Evolutionary conservation across 2,888 invertebrate species (phyloP), one percentile per base, ranked within the genome.

Genomic region (Lasioglossum leucozonium): DNA sequence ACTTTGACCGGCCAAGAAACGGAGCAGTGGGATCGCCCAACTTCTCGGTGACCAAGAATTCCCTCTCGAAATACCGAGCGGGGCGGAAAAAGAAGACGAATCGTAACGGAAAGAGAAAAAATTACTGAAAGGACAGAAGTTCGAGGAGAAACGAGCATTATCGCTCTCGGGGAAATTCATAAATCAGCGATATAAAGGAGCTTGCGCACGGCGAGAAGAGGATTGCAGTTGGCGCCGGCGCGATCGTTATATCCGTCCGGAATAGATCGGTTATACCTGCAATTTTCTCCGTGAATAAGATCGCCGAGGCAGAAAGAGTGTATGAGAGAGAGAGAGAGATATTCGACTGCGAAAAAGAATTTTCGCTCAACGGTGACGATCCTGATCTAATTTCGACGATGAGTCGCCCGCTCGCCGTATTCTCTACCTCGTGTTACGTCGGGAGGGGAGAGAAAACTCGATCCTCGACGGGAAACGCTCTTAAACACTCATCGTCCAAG

Each of bases 361-460:
- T 87, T 82, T 79, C 73, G 73, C 77, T 80, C 51, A 76, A 73
- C 58, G 74, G 71, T 37, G 89, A 77, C 84, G 88, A 77, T 84
- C 78, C 86, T 47, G 77, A 87, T 88, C 89, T 88, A 88, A 88
- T 88, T 88, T 78, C 69, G 77, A 65, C 81, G 86, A 65, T 65
- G 73, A 58, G 81, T 65, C 74, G 80, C 51, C 10, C 51, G 51
- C 51, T 47, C 47, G 22, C 2, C 82, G 85, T 42, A 51, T 72
- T 67, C 55, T 67, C 55, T 67, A 22, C 37, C 69, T 69, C 69
- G 34, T 65, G 42, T 69, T 40, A 67, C 22, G 40, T 11, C 40
- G 69, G 4, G 40, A 13, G 13, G n/a, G 69, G n/a, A n/a, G 26
- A 40, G 58, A 75, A 75, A 75, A 75, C 55, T 74, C 74, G 26